Conservation (phyloP, 2,113 vertebrate species). For the Cricetomys ansorgei region DNA sequence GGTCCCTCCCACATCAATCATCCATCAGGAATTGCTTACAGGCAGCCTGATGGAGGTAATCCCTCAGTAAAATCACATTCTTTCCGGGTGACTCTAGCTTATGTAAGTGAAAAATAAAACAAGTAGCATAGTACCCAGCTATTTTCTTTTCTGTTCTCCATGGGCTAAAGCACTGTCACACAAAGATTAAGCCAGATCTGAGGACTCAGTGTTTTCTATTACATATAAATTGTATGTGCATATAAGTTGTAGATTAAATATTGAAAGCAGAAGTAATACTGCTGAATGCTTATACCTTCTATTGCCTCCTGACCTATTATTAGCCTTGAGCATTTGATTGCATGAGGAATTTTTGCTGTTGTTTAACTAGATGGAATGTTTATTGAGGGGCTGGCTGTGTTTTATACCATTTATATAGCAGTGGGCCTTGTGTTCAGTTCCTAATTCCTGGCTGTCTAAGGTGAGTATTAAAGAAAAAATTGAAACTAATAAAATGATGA, state of each 20-base stretch:
- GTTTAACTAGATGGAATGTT: neutral
- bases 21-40: neutral
- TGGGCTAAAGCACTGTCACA: neutral
- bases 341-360: neutral
- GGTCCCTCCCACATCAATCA: neutral
- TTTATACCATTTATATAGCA: neutral
- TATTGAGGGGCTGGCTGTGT: neutral
- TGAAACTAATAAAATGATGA: neutral
- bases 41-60: neutral
- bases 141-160: neutral
- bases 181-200: neutral
- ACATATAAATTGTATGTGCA: neutral
- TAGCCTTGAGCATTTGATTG: neutral
- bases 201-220: neutral
- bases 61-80: neutral
- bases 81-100: neutral
- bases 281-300: neutral
- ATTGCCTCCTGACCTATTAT: neutral
- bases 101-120: neutral
- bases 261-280: conserved; percentile 30
- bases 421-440: neutral
- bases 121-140: neutral
- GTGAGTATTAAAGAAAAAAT: neutral
- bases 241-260: neutral
- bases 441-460: neutral